Evolutionary conservation across 2,888 invertebrate genomes (phyloP), one percentile per base, ranked within the genome.

Genomic region (Polymixis flavicincta): DNA sequence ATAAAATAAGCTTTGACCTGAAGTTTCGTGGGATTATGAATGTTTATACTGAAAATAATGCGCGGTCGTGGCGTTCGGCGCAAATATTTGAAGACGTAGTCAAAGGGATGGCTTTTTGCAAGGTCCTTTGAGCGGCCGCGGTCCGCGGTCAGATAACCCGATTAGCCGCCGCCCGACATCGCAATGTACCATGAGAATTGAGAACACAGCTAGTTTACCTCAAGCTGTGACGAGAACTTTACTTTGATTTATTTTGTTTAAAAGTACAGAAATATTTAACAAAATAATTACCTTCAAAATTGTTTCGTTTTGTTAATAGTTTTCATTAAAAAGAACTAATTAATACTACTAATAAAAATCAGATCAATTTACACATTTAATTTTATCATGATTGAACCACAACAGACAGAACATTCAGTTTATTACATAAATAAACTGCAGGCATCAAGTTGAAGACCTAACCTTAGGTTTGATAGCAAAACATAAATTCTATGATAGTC

Each of bases 41-140:
- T 95, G 95, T 96, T 95, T 95, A 93, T 94, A 92, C 93, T 91
- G 94, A 94, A 95, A 96, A 96, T 96, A 95, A 96, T 95, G 94
- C 94, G 92, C 92, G 93, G 94, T 94, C 92, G 94, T 89, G 94
- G 94, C 89, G 90, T 94, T 93, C 91, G 92, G 89, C 83, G 92
- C 95, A 96, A 96, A 96, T 96, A 96, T 96, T 96, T 96, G 94
- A 94, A 95, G 94, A 94, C 89, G 90, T 79, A 93, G 94, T 95
- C 95, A 96, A 96, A 96, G 96, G 94, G 92, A 76, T 89, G 90
- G 94, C 92, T 95, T 95, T 95, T 96, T 95, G 95, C 93, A 83
- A 88, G 92, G 92, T 89, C 94, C 95, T 95, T 95, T 95, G 95
- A 94, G 91, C 86, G 81, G 82, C 88, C 89, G 94, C 90, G 94